phyloP scores from a whole-genome alignment of 2,113 vertebrate species.

The Procavia capensis region DNA sequence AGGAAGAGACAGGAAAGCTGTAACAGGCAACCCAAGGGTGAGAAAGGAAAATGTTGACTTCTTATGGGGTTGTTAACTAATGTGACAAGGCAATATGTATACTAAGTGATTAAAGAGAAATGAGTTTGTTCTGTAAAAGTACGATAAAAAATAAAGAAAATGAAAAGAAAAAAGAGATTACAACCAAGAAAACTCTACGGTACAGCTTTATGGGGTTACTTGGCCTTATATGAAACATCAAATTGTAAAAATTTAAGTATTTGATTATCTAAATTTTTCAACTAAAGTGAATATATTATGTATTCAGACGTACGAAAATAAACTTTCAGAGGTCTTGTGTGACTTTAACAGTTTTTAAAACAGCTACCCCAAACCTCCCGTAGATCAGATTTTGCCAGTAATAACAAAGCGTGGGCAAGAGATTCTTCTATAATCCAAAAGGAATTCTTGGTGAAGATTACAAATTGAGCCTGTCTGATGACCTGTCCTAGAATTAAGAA shows the following conservation, averaged over 20 bases:
- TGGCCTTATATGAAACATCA: background rate
- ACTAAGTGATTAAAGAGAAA: too few species aligned
- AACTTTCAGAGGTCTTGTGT: background rate
- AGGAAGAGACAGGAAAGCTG: too few species aligned
- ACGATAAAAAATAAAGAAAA: too few species aligned
- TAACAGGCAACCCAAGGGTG: too few species aligned
- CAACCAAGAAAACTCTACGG: too few species aligned
- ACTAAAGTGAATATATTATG: background rate
- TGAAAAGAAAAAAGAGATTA: too few species aligned
- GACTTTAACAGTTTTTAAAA: background rate
- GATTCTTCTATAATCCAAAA: background rate
- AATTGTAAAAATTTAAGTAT: background rate
- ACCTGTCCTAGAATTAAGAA: background rate
- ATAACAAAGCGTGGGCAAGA: background rate
- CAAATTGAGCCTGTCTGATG: fast-evolving
- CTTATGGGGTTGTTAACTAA: too few species aligned
- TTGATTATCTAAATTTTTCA: background rate
- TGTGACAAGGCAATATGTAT: too few species aligned
- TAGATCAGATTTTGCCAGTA: background rate
- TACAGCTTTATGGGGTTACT: too few species aligned
- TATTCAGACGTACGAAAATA: background rate
- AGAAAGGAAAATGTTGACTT: too few species aligned
- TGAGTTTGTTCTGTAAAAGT: too few species aligned
- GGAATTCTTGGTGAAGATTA: background rate
- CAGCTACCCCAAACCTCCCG: background rate